phyloP scores from a whole-genome alignment of 1,140 invertebrate genomes.

The Polyergus mexicanus region DNA sequence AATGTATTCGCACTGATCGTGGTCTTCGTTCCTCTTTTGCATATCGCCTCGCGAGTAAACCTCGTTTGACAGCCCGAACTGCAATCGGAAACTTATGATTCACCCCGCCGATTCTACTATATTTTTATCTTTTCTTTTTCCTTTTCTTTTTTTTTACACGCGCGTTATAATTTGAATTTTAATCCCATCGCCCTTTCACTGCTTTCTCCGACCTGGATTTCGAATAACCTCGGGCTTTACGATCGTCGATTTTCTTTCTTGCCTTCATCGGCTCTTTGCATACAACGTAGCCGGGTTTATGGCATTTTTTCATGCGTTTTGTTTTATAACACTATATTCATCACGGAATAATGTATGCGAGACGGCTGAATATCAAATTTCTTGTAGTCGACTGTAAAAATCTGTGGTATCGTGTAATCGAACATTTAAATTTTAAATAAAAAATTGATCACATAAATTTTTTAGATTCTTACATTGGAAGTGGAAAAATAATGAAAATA shows the following conservation, averaged over 20 bases:
- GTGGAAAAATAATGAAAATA: background rate
- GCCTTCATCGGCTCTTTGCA: too few relatives aligned
- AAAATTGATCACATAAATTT: background rate
- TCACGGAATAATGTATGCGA: background rate
- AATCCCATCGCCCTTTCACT: conserved; percentile 52
- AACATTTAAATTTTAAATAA: background rate
- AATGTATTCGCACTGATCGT: conserved; percentile 42
- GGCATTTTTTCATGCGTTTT: background rate
- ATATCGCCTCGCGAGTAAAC: conserved; percentile 44
- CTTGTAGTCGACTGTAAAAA: background rate
- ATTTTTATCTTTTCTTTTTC: background rate
- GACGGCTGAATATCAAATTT: background rate
- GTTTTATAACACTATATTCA: background rate
- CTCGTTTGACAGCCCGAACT: conserved; percentile 17
- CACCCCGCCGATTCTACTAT: background rate
- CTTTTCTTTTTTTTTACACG: background rate
- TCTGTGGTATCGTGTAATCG: background rate
- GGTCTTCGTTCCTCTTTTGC: conserved; percentile 41
- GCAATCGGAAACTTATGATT: conserved; percentile 46
- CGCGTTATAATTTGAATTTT: conserved; percentile 62
- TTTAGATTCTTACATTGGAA: background rate
- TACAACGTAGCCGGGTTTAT: background rate
- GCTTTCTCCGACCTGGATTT: conserved; percentile 57
- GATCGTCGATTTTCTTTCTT: conserved; percentile 19
- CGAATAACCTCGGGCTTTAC: conserved; percentile 29